Conservation (phyloP, 2,888 invertebrate genomes). For the Dioctria rufipes region DNA sequence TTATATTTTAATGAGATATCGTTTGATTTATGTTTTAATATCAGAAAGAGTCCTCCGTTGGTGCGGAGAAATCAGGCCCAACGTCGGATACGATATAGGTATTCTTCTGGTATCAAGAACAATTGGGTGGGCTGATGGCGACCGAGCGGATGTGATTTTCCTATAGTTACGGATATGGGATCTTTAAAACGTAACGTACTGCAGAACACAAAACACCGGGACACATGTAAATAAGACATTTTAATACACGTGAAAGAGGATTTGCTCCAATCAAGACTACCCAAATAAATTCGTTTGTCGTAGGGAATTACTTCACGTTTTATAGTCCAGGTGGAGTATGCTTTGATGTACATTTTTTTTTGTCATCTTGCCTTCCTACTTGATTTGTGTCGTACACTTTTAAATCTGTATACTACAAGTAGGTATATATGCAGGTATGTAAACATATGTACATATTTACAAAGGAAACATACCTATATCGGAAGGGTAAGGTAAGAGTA, state of each 20-base stretch:
- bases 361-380: neutral
- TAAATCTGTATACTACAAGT: no score
- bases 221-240: conserved; percentile 50
- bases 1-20: conserved; percentile 60
- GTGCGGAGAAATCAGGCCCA: neutral
- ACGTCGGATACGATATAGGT: neutral
- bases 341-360: conserved; percentile 20
- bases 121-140: conserved; percentile 4
- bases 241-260: conserved; percentile 50
- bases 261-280: conserved; percentile 51
- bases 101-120: neutral
- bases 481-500: neutral
- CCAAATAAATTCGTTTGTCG: conserved; percentile 40
- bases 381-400: neutral
- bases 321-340: conserved; percentile 32
- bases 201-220: conserved; percentile 21
- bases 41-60: conserved; percentile 34
- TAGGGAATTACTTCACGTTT: conserved; percentile 42
- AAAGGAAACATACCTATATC: neutral
- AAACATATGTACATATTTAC: no score
- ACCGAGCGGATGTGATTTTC: neutral
- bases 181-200: neutral
- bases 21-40: conserved; percentile 60
- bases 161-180: neutral
- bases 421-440: neutral